Evolutionary conservation across 2,113 vertebrate species (phyloP).

Genomic region (Atlantisia rogersi): DNA sequence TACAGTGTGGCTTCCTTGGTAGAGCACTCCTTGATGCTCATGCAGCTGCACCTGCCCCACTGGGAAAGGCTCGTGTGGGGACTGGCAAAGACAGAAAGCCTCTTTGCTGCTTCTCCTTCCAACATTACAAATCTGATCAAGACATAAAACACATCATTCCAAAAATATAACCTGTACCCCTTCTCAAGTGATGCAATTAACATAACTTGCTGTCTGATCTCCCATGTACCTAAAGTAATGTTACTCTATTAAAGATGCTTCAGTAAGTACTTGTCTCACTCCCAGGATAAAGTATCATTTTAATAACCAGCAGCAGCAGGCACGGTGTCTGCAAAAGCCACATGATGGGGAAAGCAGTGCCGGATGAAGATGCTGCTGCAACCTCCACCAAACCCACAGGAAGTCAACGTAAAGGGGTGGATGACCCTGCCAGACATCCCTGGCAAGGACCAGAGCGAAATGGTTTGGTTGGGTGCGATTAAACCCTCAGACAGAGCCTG

Average conservation of each 20-base stretch:
- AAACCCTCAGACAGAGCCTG: not conserved
- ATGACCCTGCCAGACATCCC: not conserved
- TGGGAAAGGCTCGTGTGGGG: rapidly evolving
- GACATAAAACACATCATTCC: not conserved
- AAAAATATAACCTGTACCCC: not conserved
- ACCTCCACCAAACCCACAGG: not conserved
- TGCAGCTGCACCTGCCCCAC: rapidly evolving
- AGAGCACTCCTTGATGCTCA: not conserved
- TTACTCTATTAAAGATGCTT: not conserved
- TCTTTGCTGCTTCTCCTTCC: not conserved
- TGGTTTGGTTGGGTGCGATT: rapidly evolving
- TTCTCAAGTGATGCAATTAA: not conserved
- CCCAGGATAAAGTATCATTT: not conserved
- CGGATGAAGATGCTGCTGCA: not conserved
- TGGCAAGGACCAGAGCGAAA: not conserved
- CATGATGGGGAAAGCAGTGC: rapidly evolving
- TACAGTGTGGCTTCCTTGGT: rapidly evolving
- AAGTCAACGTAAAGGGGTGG: not conserved
- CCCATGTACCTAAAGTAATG: not conserved
- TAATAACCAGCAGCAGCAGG: not conserved
- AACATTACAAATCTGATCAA: rapidly evolving
- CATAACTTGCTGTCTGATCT: not conserved
- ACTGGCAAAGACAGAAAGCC: not conserved
- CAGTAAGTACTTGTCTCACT: not conserved
- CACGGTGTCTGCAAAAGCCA: not conserved